phyloP scores from a whole-genome alignment of 2,113 vertebrate species.

The Scophthalmus maximus region DNA sequence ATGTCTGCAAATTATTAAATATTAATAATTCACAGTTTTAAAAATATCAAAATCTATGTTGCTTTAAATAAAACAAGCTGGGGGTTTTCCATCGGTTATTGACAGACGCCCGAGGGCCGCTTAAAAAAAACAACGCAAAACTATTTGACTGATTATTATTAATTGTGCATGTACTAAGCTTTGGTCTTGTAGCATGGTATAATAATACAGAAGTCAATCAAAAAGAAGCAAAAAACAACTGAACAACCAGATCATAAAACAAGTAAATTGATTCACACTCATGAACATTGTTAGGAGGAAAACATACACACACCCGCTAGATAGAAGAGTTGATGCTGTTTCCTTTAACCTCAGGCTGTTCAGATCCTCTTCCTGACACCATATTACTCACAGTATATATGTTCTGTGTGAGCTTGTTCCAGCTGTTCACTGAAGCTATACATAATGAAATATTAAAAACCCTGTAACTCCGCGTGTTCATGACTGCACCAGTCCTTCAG shows the following conservation, averaged over 20 bases:
- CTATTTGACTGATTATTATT: not conserved
- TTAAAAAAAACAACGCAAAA: not conserved
- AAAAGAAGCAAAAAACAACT: not conserved
- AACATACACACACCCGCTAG: not conserved
- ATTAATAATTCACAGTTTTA: not conserved
- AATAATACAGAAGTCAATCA: not conserved
- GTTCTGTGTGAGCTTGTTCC: not conserved
- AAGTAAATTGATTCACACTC: not conserved
- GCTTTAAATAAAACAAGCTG: not conserved
- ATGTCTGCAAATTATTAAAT: not conserved
- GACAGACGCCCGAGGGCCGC: too few relatives aligned
- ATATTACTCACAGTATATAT: too few relatives aligned
- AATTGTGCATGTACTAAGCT: conserved; percentile 5
- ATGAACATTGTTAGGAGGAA: not conserved
- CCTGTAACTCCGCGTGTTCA: too few relatives aligned
- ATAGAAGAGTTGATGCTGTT: not conserved
- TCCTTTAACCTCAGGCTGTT: not conserved
- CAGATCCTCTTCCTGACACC: not conserved
- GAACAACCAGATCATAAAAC: not conserved
- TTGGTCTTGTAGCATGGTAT: not conserved
- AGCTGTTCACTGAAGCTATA: not conserved
- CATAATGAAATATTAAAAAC: not conserved
- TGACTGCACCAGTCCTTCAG: too few relatives aligned
- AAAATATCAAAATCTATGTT: not conserved
- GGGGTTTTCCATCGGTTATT: not conserved